Conservation (phyloP, 2,888 invertebrate species). For the Campopleginae sp. region DNA sequence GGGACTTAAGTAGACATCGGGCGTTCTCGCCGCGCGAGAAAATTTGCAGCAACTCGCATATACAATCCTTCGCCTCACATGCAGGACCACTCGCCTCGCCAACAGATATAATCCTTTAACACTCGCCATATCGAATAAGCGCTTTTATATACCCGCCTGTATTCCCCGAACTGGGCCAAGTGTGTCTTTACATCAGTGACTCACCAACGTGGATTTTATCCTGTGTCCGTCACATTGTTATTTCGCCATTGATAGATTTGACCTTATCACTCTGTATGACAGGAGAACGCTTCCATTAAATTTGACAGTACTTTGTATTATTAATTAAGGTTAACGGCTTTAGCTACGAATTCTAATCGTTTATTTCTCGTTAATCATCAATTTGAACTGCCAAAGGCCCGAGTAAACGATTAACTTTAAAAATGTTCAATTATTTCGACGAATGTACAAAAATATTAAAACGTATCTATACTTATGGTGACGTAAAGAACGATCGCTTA, state of each 20-base stretch:
- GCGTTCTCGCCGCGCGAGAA: constrained; percentile 47
- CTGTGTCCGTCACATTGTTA: background rate
- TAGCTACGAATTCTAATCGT: too few relatives aligned
- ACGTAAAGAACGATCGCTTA: constrained; percentile 44
- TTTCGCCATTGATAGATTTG: constrained; percentile 2
- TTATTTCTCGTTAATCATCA: too few relatives aligned
- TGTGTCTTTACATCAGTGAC: constrained; percentile 8
- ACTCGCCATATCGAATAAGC: background rate
- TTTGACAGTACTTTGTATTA: background rate
- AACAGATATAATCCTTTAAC: background rate
- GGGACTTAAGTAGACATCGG: constrained; percentile 79
- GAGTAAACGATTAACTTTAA: background rate
- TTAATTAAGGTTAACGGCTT: background rate
- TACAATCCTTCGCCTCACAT: constrained; percentile 5
- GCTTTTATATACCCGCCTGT: constrained; percentile 19
- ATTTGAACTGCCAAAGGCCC: too few relatives aligned
- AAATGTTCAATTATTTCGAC: background rate
- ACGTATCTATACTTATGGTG: background rate
- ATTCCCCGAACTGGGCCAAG: constrained; percentile 34
- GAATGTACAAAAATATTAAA: background rate
- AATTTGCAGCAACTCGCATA: constrained; percentile 47
- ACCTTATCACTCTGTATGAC: background rate
- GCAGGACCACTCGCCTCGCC: constrained; percentile 13
- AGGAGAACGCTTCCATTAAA: background rate
- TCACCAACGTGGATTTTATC: constrained; percentile 33